These are phyloP conservation scores for Etheostoma spectabile DNA, from an alignment of 2,113 vertebrate genomes.

Conservation along the genomic window DNA sequence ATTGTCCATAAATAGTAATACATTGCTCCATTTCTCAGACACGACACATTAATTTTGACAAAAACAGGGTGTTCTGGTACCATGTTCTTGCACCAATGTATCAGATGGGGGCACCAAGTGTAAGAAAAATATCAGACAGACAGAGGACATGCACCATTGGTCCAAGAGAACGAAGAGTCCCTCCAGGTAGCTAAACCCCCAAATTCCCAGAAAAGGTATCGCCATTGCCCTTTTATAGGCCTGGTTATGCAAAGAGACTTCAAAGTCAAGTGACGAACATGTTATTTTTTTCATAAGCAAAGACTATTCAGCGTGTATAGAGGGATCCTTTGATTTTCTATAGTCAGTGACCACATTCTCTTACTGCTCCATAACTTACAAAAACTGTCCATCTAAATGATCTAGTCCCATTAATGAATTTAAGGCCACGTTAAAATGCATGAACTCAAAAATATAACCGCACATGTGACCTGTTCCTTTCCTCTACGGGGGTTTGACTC, in stretches of 20 bases:
- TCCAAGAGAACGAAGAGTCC: background rate
- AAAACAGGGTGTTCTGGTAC: background rate
- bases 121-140: background rate
- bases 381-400: too few species aligned
- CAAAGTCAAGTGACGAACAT: background rate
- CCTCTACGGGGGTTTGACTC: too few species aligned
- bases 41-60: background rate
- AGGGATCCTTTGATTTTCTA: background rate
- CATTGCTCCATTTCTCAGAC: background rate
- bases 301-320: background rate
- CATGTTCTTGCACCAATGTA: background rate
- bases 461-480: too few species aligned
- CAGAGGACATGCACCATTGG: background rate
- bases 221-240: background rate
- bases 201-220: background rate
- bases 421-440: too few species aligned
- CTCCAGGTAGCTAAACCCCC: too few species aligned
- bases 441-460: too few species aligned
- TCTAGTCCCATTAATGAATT: too few species aligned
- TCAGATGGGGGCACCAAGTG: background rate
- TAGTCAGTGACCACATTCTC: background rate
- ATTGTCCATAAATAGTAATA: background rate
- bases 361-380: too few species aligned
- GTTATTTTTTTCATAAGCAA: background rate
- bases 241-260: background rate